Base-by-base conservation (phyloP, 1,140 invertebrate genomes). In the Nebria ingens region DNA sequence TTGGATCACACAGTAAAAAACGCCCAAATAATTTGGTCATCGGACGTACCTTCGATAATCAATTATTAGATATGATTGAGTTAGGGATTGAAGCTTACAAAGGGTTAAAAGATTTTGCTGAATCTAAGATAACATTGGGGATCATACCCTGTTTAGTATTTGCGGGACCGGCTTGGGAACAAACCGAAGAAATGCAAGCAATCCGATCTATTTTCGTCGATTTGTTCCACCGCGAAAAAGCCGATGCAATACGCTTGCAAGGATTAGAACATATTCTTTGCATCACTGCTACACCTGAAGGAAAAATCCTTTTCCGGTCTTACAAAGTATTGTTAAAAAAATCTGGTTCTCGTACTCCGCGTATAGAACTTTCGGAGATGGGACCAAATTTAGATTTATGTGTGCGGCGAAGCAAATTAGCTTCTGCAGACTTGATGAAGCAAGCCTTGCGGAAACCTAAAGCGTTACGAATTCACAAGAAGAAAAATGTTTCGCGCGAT, bases 11-110 rank as follows among this genome's bases (percentile, higher is more conserved):
- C 59, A 89, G 81, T 52, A 98, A 98, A 72, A 98, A 99, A 70
- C 76, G 93, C 19, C 95, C 96, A 1, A 82, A 98, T 65, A 97
- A 97, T 75, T 69, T 98, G 45, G 73, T 97, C 23, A 71, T 98
- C 56, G 93, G 91, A 1, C 78, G 97, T 61, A 86, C 89, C 62
- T 98, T 86, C 74, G 90, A 99, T 72, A 79, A 88, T 64, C 85
- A 87, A 50, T 70, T 99, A 21, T 73, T 98, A 38, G 97, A 99
- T 68, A 97, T 99, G 92, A 81, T 95, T 62, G 97, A 99, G 76
- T 79, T 99, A 58, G 91, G 91, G 19, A 79, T 98, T 83, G 83
- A 72, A 73, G 82, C 9, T 75, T 97, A 65, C 71, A 79, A 45
- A 86, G 91, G 23, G 22, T 57, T 71, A 20, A 62, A 57, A 51